Base-by-base conservation (phyloP, 2,888 invertebrate genomes). In the Ferrisia virgata region DNA sequence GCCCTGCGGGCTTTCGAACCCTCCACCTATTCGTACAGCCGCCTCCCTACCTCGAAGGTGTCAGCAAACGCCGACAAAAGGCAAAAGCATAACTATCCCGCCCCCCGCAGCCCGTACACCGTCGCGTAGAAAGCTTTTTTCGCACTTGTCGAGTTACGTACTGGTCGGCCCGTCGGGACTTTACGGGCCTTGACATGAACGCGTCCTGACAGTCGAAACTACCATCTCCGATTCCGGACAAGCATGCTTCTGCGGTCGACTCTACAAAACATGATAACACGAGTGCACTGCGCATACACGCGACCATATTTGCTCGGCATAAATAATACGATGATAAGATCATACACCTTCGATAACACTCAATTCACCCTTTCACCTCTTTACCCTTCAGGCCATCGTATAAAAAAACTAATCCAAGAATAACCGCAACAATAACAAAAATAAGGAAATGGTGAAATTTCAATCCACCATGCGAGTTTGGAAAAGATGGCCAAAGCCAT, bases 151-250 rank as follows among this genome's bases (percentile, higher is more conserved):
- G 18, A 28, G 40, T 28, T 18, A 22, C 28, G 76, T 13, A 53
- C 53, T 53, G 22, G 43, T 31, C 40, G 47, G 53, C 82, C 82
- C 82, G 72, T 64, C 33, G 82, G 82, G 82, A 82, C 82, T 82
- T 64, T 53, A 11, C 31, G 15, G n/a, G 53, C 8, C 15, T 47
- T 82, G 82, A 82, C 82, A 28, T 69, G 28, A 69, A 82, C 69
- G 82, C 82, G 69, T 40, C 18, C 82, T 82, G 82, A 82, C 82
- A 82, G 40, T 40, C 82, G 25, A 72, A 82, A 58, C 36, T 28
- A 64, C 31, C 64, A 36, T 8, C 36, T 36, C 36, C 36, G 36
- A 36, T 8, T 36, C 36, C 36, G 36, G 53, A 53, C 36, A 82
- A 40, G 69, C 36, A 40, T 64, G 40, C 40, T 82, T 18, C 47